Evolutionary conservation across 2,888 invertebrate genomes (phyloP), one percentile per base, ranked within the genome.

Genomic region (Cerceris rybyensis): DNA sequence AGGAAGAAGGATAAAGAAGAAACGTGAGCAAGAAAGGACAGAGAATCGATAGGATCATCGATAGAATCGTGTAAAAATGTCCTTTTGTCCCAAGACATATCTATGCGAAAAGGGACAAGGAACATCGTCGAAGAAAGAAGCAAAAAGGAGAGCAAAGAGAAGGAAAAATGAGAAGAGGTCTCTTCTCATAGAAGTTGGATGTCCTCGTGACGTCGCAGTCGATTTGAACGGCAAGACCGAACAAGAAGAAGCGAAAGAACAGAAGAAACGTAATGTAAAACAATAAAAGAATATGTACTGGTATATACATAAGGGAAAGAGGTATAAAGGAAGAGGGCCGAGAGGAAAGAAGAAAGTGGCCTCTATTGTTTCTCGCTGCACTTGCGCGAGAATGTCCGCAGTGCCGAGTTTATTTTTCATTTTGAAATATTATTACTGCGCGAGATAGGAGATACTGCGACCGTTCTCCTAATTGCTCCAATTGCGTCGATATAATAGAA

Each of bases 261-360:
- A 9, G 54, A 57, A 28, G 28, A 28, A 28, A 28, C 28, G n/a
- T 28, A 39, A 7, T 11, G 57, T n/a, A n/a, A n/a, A 59, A 59
- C 6, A 42, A 59, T 42, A 41, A 59, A 59, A 42, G 14, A n/a
- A 41, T 42, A 42, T 59, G 13, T 59, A 17, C 28, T 8, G 39
- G 42, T 59, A 42, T 57, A 71, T 50, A 76, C 70, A 69, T 46
- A 74, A 61, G 50, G 67, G 70, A 74, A 55, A 57, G 69, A 41
- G 57, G 52, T 52, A 76, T 50, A 50, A 28, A 58, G 71, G 55
- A 49, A 71, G 64, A 65, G 43, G 61, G 57, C 42, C 43, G 41
- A 50, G 16, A 60, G 14, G 14, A 57, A 60, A 14, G 17, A 58
- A 61, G 46, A 52, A 54, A 57, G 58, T 65, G 73, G 60, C 57